phyloP scores from a whole-genome alignment of 2,113 vertebrate genomes.

The Sus scrofa region T2T-Sscrofa CM000827.6:56435501-56436000 shows the following conservation, averaged over 20 bases:
- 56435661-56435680: background rate
- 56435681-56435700: constrained; percentile 1
- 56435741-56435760: background rate
- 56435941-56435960: constrained; percentile 30
- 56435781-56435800: constrained; percentile 32
- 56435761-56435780: background rate
- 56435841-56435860: background rate
- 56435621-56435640: constrained; percentile 17
- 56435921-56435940: background rate
- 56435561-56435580: background rate
- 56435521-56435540: constrained; percentile 36
- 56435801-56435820: constrained; percentile 37
- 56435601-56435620: constrained; percentile 49
- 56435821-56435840: background rate
- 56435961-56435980: background rate
- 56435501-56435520: background rate
- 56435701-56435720: constrained; percentile 26
- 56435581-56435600: background rate
- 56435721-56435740: background rate
- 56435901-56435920: background rate
- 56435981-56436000: background rate
- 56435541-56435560: constrained; percentile 35
- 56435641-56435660: constrained; percentile 16
- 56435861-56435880: constrained; percentile 10
- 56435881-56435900: constrained; percentile 50